Base-by-base conservation (phyloP, 2,888 invertebrate species). In the Pantelozetes paolii region DNA sequence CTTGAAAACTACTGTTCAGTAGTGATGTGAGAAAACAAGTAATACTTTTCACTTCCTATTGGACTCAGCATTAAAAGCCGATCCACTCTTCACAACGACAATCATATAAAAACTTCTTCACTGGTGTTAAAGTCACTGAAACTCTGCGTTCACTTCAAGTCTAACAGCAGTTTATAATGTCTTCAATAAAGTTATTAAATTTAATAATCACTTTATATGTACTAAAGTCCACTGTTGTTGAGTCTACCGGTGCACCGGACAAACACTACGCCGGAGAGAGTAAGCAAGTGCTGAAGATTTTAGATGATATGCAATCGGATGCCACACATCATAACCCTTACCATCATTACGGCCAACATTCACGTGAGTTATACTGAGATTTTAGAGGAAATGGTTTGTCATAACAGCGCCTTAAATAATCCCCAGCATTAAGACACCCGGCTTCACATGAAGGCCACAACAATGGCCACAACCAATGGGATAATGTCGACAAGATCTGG, bases 241-340 rank as follows among this genome's bases (percentile, higher is more conserved):
- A 62, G 6, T 62, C 26, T 30, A 32, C 20, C 13, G 11, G 23
- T 54, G 20, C 26, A 23, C 8, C 1, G 54, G 15, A 15, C 15
- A 54, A 28, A 26, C 20, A 62, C 8, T 62, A 32, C 32, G 30
- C 62, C 11, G 62, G 62, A 30, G 62, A 62, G 62, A 62, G 62
- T 30, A 62, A 62, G n/a, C 13, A 62, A 30, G 62, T 62, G 62
- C 15, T 62, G 30, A 30, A 30, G 9, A 62, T 62, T 13, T 30
- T 62, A 9, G 30, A 62, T 13, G 62, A 62, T 30, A 32, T 62
- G 62, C 62, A 62, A 30, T 30, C 30, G 8, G 62, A 62, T 62
- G 30, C 62, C 62, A 18, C 62, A 18, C 62, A 62, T 30, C 62
- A 28, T 30, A 20, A 32, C 32, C 62, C 62, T 9, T 62, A 13